Conservation (phyloP, 2,113 vertebrate species). For the Hylia prasina region DNA sequence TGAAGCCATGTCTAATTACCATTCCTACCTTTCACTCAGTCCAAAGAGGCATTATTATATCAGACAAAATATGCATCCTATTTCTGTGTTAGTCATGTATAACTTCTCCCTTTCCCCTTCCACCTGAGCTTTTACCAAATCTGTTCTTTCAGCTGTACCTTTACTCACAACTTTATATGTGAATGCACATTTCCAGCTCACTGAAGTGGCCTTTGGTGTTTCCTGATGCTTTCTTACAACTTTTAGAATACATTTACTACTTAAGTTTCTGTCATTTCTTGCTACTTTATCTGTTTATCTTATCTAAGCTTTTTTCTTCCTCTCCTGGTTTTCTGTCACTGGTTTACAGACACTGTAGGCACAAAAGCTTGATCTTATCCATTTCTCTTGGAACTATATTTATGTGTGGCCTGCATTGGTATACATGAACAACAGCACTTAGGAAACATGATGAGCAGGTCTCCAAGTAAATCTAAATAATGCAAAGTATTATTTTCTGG, state of each 20-base stretch:
- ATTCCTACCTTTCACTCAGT: neutral
- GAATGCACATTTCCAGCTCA: neutral
- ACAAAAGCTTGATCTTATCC: neutral
- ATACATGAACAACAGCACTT: neutral
- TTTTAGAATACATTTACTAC: neutral
- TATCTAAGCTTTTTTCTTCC: neutral
- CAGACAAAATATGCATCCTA: neutral
- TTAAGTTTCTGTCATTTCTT: neutral
- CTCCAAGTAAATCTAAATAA: neutral
- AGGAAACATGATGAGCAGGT: neutral
- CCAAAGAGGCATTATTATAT: neutral
- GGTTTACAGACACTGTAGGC: neutral
- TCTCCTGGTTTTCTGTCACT: neutral
- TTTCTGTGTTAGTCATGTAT: neutral
- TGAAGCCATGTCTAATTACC: neutral
- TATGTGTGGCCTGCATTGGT: neutral
- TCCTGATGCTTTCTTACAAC: neutral
- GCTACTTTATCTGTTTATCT: neutral
- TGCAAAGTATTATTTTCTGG: neutral
- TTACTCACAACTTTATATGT: neutral
- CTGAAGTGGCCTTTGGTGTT: neutral
- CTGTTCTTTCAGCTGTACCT: neutral
- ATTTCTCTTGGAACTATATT: neutral
- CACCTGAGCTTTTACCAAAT: neutral
- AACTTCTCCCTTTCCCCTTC: neutral